Evolutionary conservation across 2,888 invertebrate species (phyloP).

Genomic region (Elmis aenea): DNA sequence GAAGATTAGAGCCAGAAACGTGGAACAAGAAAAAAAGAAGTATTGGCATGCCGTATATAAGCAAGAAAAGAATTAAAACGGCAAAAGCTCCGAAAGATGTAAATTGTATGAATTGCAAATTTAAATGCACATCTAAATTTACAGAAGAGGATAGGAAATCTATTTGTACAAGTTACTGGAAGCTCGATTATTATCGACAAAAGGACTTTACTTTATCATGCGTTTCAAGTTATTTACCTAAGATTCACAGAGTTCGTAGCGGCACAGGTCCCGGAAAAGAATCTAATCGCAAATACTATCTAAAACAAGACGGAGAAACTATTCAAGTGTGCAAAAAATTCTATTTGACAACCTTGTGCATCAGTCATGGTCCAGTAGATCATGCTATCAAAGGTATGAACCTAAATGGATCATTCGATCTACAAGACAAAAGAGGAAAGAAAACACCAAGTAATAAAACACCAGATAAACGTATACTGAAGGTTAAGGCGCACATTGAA

Average conservation of each 20-base stretch:
- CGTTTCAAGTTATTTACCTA: background rate
- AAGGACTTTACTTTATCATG: constrained; percentile 3
- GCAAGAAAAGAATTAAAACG: background rate
- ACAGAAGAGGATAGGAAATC: background rate
- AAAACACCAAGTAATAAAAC: constrained; percentile 1
- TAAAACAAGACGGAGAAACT: background rate
- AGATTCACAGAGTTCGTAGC: background rate
- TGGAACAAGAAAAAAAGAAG: constrained; percentile 4
- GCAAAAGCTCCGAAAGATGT: constrained; percentile 3
- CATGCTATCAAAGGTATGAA: background rate
- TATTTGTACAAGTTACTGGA: constrained; percentile 2
- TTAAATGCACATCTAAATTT: constrained; percentile 2
- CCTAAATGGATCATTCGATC: background rate
- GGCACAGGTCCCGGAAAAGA: background rate
- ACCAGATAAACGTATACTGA: background rate
- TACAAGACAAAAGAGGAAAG: constrained; percentile 1
- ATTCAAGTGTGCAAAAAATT: constrained; percentile 4
- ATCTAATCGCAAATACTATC: constrained; percentile 1
- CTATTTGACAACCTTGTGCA: constrained; percentile 2
- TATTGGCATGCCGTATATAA: constrained; percentile 1
- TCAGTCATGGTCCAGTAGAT: constrained; percentile 4
- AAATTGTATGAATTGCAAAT: background rate
- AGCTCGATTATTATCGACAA: constrained; percentile 3
- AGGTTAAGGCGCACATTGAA: background rate
- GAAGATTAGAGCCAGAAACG: constrained; percentile 1